Evolutionary conservation across 2,113 vertebrate species (phyloP).

Genomic region (Poeciliopsis retropinna): DNA sequence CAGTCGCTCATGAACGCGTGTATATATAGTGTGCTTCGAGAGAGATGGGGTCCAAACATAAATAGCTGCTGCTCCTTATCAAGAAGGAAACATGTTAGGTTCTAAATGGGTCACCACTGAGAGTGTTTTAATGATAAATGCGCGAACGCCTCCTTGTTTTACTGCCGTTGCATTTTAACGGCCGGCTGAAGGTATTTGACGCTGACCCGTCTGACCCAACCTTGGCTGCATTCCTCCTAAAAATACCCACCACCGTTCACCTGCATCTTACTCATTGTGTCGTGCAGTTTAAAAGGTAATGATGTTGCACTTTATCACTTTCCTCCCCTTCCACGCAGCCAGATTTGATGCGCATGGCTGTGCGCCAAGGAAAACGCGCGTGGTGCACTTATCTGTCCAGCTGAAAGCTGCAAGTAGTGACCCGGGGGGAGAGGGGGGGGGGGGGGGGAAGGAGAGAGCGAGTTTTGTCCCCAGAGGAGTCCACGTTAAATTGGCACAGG

Average conservation of each 20-base stretch:
- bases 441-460: constrained; percentile 5
- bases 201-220: constrained; percentile 55
- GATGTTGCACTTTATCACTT: constrained; percentile 61
- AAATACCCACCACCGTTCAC: not conserved
- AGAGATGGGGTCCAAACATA: constrained; percentile 5
- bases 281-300: constrained; percentile 28
- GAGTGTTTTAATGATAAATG: constrained; percentile 24
- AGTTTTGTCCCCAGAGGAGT: constrained; percentile 44
- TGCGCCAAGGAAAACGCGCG: constrained; percentile 68
- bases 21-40: constrained; percentile 1
- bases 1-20: not conserved
- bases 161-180: constrained; percentile 21
- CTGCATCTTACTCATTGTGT: constrained; percentile 11
- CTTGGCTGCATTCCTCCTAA: constrained; percentile 13
- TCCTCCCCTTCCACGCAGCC: constrained; percentile 47
- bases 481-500: constrained; percentile 53
- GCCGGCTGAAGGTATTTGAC: constrained; percentile 54
- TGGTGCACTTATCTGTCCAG: constrained; percentile 60
- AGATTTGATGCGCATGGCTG: constrained; percentile 68
- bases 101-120: constrained; percentile 7
- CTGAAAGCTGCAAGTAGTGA: constrained; percentile 58
- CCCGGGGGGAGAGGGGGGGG: constrained; percentile 14
- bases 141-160: not conserved
- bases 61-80: constrained; percentile 65
- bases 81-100: constrained; percentile 66